phyloP scores from a whole-genome alignment of 2,797 vertebrate genomes.

The Brachymystax lenok region DNA sequence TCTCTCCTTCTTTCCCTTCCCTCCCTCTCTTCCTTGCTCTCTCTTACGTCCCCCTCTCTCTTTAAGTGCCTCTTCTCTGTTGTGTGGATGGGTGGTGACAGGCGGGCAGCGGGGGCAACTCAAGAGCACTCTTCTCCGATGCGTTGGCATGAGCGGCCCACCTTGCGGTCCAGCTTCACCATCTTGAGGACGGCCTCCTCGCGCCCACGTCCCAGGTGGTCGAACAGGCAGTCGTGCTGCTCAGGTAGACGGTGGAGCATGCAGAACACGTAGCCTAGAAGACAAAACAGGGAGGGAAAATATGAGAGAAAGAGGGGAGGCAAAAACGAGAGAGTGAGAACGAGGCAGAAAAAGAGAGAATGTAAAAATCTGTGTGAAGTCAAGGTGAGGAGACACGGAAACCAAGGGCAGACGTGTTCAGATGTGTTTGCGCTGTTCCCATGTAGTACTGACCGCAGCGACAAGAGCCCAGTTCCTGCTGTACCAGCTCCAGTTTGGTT shows the following conservation, averaged over 20 bases:
- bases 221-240: constrained; percentile 93
- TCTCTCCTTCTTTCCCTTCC: constrained; percentile 6
- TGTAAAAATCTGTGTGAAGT: not conserved
- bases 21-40: not conserved
- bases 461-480: constrained; percentile 94
- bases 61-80: constrained; percentile 46
- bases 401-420: not conserved
- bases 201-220: constrained; percentile 93
- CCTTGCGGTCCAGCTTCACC: constrained; percentile 98
- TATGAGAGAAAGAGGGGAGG: not conserved
- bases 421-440: too few relatives aligned
- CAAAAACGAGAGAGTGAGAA: not conserved
- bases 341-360: not conserved
- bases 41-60: not conserved
- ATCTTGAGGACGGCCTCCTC: constrained; percentile 97
- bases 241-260: constrained; percentile 94
- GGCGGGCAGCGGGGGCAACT: constrained; percentile 43
- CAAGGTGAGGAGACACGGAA: not conserved
- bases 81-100: not conserved
- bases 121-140: constrained; percentile 96
- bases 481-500: constrained; percentile 96
- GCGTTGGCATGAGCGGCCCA: constrained; percentile 95
- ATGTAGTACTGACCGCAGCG: constrained; percentile 84
- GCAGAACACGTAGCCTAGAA: constrained; percentile 90
- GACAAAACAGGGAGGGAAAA: not conserved